phyloP scores from a whole-genome alignment of 2,888 invertebrate genomes.

The Athripsodes cinereus region DNA sequence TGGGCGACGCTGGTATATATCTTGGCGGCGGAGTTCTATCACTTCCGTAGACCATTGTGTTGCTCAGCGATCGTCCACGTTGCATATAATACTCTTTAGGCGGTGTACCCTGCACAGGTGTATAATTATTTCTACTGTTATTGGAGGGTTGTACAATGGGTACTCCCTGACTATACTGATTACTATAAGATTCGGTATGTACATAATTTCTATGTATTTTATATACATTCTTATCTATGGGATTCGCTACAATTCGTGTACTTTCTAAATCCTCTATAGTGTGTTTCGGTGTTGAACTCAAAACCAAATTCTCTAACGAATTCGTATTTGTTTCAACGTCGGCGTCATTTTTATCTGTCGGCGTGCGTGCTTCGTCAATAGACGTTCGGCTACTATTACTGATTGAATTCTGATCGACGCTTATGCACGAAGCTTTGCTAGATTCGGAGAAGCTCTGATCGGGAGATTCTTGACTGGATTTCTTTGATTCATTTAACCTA shows the following conservation, averaged over 20 bases:
- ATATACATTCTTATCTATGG: slow-evolving; percentile 7
- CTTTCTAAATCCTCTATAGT: slow-evolving; percentile 8
- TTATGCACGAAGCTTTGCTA: slow-evolving; percentile 15
- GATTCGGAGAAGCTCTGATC: slow-evolving; percentile 16
- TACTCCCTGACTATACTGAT: background rate
- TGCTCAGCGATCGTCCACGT: slow-evolving; percentile 22
- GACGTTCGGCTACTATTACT: slow-evolving; percentile 13
- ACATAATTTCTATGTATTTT: slow-evolving; percentile 9
- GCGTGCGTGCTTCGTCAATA: background rate
- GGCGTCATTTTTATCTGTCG: background rate
- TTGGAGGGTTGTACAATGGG: background rate
- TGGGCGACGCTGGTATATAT: slow-evolving; percentile 18
- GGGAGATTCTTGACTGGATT: slow-evolving; percentile 12
- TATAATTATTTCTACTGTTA: slow-evolving; percentile 2
- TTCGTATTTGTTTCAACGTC: slow-evolving; percentile 6
- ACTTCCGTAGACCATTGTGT: slow-evolving; percentile 17
- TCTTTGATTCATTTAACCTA: slow-evolving; percentile 4
- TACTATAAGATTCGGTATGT: slow-evolving; percentile 1
- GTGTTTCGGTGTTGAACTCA: slow-evolving; percentile 4
- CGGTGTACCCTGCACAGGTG: slow-evolving; percentile 7
- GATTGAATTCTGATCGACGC: slow-evolving; percentile 10
- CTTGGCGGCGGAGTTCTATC: slow-evolving; percentile 15
- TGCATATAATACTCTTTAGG: slow-evolving; percentile 19
- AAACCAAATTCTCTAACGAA: slow-evolving; percentile 15
- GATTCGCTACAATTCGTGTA: slow-evolving; percentile 1